Evolutionary conservation across 2,797 vertebrate species (phyloP).

Genomic region (Petrocephalus schoutedeni): DNA sequence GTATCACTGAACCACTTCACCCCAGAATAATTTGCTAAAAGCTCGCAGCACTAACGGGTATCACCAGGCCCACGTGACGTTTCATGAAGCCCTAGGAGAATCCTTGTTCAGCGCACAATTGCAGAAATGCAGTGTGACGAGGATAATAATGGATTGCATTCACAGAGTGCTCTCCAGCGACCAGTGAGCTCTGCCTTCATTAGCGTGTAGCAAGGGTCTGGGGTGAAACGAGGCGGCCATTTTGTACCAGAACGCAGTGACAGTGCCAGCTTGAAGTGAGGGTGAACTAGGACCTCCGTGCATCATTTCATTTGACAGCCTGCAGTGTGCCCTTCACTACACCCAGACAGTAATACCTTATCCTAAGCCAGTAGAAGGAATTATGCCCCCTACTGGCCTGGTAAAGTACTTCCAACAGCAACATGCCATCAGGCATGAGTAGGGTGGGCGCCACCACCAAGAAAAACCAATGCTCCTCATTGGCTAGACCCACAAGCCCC

Average conservation of each 20-base stretch:
- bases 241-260: background rate
- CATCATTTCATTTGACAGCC: background rate
- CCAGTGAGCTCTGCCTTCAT: background rate
- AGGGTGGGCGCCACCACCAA: too few species aligned
- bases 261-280: background rate
- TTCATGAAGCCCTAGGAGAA: background rate
- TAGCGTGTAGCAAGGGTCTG: background rate
- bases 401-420: too few species aligned
- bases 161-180: background rate
- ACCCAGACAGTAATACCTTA: background rate
- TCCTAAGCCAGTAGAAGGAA: background rate
- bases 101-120: background rate
- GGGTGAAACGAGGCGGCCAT: background rate
- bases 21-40: constrained; percentile 4
- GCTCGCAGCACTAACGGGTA: background rate
- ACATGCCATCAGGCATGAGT: too few species aligned
- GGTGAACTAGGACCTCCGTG: background rate
- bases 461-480: too few species aligned
- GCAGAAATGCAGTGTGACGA: background rate
- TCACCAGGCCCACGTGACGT: background rate
- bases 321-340: background rate
- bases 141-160: background rate
- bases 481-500: too few species aligned
- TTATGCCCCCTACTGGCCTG: background rate
- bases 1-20: background rate